phyloP scores from a whole-genome alignment of 2,888 invertebrate genomes.

The Xylocampa areola region DNA sequence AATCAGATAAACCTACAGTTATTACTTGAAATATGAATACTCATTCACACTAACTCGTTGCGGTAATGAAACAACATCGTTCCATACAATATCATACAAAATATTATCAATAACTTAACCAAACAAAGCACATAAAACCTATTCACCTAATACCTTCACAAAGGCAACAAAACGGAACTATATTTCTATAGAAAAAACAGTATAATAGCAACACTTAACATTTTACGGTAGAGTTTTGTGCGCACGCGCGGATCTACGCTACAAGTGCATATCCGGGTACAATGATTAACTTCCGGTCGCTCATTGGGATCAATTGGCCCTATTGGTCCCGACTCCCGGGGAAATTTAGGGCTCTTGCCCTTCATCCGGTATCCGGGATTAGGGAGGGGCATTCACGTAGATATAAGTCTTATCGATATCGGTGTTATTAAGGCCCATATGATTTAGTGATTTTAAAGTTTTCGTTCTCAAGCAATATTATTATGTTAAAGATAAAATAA shows the following conservation, averaged over 20 bases:
- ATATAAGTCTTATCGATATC: slow-evolving; percentile 34
- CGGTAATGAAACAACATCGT: slow-evolving; percentile 1
- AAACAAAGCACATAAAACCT: slow-evolving; percentile 25
- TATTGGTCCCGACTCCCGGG: slow-evolving; percentile 43
- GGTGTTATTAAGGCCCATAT: slow-evolving; percentile 2
- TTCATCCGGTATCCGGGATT: slow-evolving; percentile 73
- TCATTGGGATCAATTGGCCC: slow-evolving; percentile 79
- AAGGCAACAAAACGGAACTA: slow-evolving; percentile 51
- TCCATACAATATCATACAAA: background rate
- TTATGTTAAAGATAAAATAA: too few species aligned
- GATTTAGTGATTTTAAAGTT: too few species aligned
- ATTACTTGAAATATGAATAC: slow-evolving; percentile 9
- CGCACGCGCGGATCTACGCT: slow-evolving; percentile 60
- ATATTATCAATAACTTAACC: slow-evolving; percentile 16
- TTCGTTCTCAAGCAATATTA: background rate
- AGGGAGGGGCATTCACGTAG: slow-evolving; percentile 54
- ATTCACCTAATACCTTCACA: slow-evolving; percentile 37
- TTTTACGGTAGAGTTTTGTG: slow-evolving; percentile 55
- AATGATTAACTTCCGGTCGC: slow-evolving; percentile 75
- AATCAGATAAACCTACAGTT: too few species aligned
- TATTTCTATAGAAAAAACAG: slow-evolving; percentile 51
- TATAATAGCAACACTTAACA: slow-evolving; percentile 54
- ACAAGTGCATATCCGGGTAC: slow-evolving; percentile 81
- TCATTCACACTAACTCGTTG: slow-evolving; percentile 8
- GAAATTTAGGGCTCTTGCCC: slow-evolving; percentile 73